Evolutionary conservation across 2,888 invertebrate genomes (phyloP).

Genomic region (Melanargia galathea): DNA sequence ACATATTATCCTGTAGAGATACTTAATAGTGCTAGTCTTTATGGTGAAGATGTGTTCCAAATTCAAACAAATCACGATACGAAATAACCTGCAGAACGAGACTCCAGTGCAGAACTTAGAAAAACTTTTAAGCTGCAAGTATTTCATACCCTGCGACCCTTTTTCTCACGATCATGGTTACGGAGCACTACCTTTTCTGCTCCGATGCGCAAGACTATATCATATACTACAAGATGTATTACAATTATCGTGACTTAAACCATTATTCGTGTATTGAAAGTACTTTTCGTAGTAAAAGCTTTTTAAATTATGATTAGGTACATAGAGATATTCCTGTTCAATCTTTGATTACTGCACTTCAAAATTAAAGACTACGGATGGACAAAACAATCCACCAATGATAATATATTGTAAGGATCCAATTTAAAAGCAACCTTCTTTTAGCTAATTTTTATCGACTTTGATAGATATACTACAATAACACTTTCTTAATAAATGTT

Average conservation of each 20-base stretch:
- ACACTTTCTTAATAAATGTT: background rate
- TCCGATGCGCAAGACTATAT: constrained; percentile 49
- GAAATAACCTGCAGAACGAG: too few relatives aligned
- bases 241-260: constrained; percentile 23
- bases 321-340: too few relatives aligned
- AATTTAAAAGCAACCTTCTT: too few relatives aligned
- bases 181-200: constrained; percentile 64
- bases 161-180: constrained; percentile 64
- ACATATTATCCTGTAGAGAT: constrained; percentile 11
- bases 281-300: background rate
- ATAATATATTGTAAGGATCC: too few relatives aligned
- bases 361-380: too few relatives aligned
- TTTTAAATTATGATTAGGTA: background rate
- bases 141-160: constrained; percentile 50
- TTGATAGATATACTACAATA: too few relatives aligned
- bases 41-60: too few relatives aligned
- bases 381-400: too few relatives aligned
- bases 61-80: too few relatives aligned
- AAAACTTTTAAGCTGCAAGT: background rate
- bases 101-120: background rate
- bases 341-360: too few relatives aligned
- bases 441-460: too few relatives aligned
- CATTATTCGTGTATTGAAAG: background rate
- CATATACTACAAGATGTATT: constrained; percentile 18
- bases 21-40: background rate